Percentiles rank a stretch among this genome's conserved stretches.
phyloP scores from a whole-genome alignment of 2,888 invertebrate species.

The Antheraea yamamai region DNA sequence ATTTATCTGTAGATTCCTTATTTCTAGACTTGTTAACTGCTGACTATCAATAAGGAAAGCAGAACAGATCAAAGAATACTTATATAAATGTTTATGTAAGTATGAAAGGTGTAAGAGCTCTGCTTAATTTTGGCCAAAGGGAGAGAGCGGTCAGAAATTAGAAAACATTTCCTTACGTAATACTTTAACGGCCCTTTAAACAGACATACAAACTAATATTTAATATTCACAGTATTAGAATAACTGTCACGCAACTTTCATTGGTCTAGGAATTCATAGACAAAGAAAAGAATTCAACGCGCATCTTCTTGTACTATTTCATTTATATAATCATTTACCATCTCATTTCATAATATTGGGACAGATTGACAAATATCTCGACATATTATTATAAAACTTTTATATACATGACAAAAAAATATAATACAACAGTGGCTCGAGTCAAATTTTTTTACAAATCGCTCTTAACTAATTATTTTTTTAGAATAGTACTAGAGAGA shows the following conservation, averaged over 20 bases:
- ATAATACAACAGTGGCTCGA: background rate
- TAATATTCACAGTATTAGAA: background rate
- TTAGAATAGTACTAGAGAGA: background rate
- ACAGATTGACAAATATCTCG: background rate
- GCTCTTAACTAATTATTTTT: too few species aligned
- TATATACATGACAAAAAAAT: background rate
- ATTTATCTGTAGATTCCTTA: too few species aligned
- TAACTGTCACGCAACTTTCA: background rate
- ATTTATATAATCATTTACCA: background rate
- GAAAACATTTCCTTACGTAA: too few species aligned
- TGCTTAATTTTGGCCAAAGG: too few species aligned
- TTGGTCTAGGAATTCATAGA: constrained; percentile 3
- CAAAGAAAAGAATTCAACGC: constrained; percentile 12
- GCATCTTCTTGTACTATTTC: background rate
- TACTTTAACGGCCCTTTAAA: too few species aligned
- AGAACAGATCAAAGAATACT: too few species aligned
- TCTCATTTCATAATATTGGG: background rate
- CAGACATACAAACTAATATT: background rate
- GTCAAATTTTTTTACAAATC: too few species aligned
- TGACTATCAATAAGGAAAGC: too few species aligned
- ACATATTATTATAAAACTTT: background rate
- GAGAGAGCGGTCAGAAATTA: too few species aligned
- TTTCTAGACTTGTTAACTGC: too few species aligned
- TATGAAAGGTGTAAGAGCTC: too few species aligned
- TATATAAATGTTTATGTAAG: too few species aligned